Base-by-base conservation (phyloP, 2,888 invertebrate species). In the Drosophila lutescens region DNA sequence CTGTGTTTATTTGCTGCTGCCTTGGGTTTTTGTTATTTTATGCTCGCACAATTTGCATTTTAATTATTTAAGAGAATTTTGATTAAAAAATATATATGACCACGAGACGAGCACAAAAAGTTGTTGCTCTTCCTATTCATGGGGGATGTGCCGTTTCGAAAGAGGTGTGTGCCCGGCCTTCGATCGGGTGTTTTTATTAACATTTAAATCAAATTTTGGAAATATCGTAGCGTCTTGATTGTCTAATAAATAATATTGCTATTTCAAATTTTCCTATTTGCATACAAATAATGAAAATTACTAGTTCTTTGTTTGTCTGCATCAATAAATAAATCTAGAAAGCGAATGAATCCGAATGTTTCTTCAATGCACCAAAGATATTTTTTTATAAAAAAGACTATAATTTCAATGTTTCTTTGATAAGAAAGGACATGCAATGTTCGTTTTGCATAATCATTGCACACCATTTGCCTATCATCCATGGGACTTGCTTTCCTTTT, bases 21-120 rank as follows among this genome's bases (percentile, higher is more conserved):
- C 57, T 38, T n/a, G 51, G 57, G 74, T 77, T 79, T 58, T 82
- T 80, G 55, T 76, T 73, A 61, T 76, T 74, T 83, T 79, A 76
- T 83, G 68, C 74, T 83, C 88, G 65, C 82, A 80, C 86, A 89
- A 89, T 90, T 89, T 90, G 81, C 85, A 90, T 91, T 90, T 90
- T 89, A 90, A 90, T 91, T 91, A 91, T 91, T 90, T 87, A 90
- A 89, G 84, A 90, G 89, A 90, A 90, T 90, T 90, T 90, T 91
- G 90, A 90, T 90, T 91, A 90, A 90, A 90, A 90, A 84, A 89
- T 86, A 44, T 30, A 65, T 67, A 40, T 34, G 12, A 23, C 49
- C 34, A 36, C 17, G 62, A 43, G 49, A 30, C 23, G 41, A 34
- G 49, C 10, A 43, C 26, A 49, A 60, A 49, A 62, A 49, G 49